Base-by-base conservation (phyloP, 2,113 vertebrate genomes). In the Myiozetetes cayanensis region DNA sequence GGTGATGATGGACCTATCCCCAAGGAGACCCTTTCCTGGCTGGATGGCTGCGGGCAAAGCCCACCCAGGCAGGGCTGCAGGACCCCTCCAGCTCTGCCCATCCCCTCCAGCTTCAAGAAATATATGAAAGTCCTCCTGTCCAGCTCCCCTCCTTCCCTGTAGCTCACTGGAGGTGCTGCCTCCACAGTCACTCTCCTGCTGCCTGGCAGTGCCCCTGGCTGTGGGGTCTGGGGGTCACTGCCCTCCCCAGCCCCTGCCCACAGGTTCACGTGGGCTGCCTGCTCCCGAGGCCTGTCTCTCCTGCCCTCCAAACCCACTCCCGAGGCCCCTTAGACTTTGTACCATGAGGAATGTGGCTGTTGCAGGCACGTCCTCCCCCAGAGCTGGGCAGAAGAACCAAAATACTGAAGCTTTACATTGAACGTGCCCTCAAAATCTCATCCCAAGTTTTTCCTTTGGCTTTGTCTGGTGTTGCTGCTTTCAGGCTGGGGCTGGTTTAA, bases 311-410 rank as follows among this genome's bases (percentile, higher is more conserved):
- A 16, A 39, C 74, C 3, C 0, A 4, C 28, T 93, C 66, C 49
- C 0, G 2, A 59, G 78, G 87, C 85, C 78, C 41, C 75, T 91
- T 94, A 96, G 95, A 96, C 96, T 97, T 95, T 96, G 96, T 72
- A 85, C 93, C 0, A 0, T 65, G 73, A 78, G 70, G n/a, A 89
- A 43, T 2, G 35, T 61, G 86, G 70, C 79, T 3, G 28, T 78
- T 61, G 62, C 44, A n/a, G 58, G 12, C 3, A 0, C 8, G 44
- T 56, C 62, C 66, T 56, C 47, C 24, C n/a, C 28, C 7, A 1
- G 27, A 75, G 24, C 76, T n/a, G 61, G 21, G 39, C 13, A 37
- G 41, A 80, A 83, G 59, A 70, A 16, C 8, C 61, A 44, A 77
- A 90, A 61, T 14, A 4, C 9, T 22, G 17, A 14, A 43, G 49